These are phyloP conservation scores for Folsomia candida DNA, from an alignment of 2,888 invertebrate species.

Conservation along the genomic window DNA sequence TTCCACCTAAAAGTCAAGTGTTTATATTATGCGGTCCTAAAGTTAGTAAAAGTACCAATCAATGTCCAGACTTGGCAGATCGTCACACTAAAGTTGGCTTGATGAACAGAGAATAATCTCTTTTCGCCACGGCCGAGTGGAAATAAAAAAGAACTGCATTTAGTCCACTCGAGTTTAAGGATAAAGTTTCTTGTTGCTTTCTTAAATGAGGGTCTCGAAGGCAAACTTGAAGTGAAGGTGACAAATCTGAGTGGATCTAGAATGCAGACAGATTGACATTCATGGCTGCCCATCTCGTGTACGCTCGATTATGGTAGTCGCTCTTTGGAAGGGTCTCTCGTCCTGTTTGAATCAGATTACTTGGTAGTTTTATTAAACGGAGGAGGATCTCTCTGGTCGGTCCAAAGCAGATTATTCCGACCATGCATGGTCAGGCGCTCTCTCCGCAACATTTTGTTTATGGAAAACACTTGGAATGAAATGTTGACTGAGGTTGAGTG, in stretches of 20 bases:
- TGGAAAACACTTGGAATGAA: slow-evolving; percentile 15
- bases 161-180: neutral
- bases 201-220: neutral
- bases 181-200: neutral
- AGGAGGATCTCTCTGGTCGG: neutral
- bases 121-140: slow-evolving; percentile 14
- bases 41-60: neutral
- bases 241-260: slow-evolving; percentile 43
- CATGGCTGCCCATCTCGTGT: slow-evolving; percentile 44
- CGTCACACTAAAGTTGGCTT: slow-evolving; percentile 7
- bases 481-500: slow-evolving; percentile 23
- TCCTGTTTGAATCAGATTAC: slow-evolving; percentile 29
- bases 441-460: slow-evolving; percentile 6
- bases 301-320: neutral
- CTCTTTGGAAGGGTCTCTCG: slow-evolving; percentile 6
- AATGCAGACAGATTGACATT: slow-evolving; percentile 47
- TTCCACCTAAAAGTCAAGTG: neutral
- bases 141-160: slow-evolving; percentile 7
- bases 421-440: neutral
- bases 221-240: slow-evolving; percentile 41
- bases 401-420: neutral
- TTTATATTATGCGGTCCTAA: neutral
- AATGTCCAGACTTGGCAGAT: slow-evolving; percentile 9
- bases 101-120: slow-evolving; percentile 11
- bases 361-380: neutral